phyloP scores from a whole-genome alignment of 2,888 invertebrate genomes.

The Epinotia nisella region DNA sequence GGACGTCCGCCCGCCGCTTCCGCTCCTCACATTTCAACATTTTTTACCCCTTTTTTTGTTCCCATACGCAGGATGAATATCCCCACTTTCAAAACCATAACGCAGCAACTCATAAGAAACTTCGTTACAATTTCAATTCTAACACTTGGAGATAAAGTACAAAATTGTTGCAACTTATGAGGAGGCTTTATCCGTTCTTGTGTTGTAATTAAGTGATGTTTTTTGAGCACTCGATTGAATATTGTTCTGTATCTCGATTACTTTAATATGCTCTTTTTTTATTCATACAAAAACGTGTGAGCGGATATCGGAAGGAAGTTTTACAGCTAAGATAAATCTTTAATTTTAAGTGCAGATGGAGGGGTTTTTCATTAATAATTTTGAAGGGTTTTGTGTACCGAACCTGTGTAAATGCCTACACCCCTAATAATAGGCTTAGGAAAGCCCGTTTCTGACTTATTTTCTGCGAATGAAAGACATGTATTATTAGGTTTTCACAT shows the following conservation, averaged over 20 bases:
- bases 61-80: conserved; percentile 56
- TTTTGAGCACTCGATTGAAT: conserved; percentile 49
- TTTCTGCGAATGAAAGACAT: not conserved
- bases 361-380: conserved; percentile 24
- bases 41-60: conserved; percentile 61
- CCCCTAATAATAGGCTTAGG: conserved; percentile 26
- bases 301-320: conserved; percentile 47
- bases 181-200: not conserved
- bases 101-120: not conserved
- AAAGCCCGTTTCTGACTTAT: conserved; percentile 56
- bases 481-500: not conserved
- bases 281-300: conserved; percentile 43
- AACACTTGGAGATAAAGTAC: not conserved
- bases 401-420: conserved; percentile 4
- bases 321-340: conserved; percentile 30
- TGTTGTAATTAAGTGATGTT: conserved; percentile 36
- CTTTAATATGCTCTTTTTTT: conserved; percentile 35
- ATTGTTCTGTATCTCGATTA: conserved; percentile 47
- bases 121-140: not conserved
- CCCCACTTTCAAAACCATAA: not conserved
- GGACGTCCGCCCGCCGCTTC: conserved; percentile 66
- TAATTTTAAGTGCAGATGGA: conserved; percentile 24
- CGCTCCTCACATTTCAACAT: conserved; percentile 65
- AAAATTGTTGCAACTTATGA: too few relatives aligned
- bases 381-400: conserved; percentile 14